phyloP scores from a whole-genome alignment of 2,888 invertebrate genomes.

The Crossocerus cetratus region DNA sequence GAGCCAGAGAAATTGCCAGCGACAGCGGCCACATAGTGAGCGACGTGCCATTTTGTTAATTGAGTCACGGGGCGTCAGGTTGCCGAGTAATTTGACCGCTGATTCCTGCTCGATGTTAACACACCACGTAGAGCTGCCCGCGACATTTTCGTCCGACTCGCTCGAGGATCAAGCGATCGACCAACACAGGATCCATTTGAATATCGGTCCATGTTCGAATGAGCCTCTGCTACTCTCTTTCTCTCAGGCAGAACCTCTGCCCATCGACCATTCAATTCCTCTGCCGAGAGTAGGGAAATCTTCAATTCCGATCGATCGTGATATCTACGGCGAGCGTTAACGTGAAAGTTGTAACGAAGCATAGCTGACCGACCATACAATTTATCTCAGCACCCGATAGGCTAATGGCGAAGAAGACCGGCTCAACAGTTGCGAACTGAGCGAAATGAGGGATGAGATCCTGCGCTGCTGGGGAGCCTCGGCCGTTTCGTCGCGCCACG shows the following conservation, averaged over 20 bases:
- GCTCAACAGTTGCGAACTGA: slow-evolving; percentile 30
- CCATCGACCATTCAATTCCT: slow-evolving; percentile 10
- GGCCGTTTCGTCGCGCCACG: slow-evolving; percentile 32
- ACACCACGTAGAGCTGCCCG: slow-evolving; percentile 25
- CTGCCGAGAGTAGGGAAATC: too few species aligned
- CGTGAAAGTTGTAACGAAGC: slow-evolving; percentile 57
- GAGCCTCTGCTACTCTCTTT: slow-evolving; percentile 4
- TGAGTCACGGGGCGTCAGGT: slow-evolving; percentile 46
- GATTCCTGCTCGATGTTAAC: slow-evolving; percentile 46
- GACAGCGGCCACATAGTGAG: too few species aligned
- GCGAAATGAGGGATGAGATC: slow-evolving; percentile 31
- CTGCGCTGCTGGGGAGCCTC: slow-evolving; percentile 15
- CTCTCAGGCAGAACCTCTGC: slow-evolving; percentile 14
- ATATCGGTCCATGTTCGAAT: not conserved
- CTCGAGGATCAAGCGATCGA: too few species aligned
- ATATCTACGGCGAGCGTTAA: not conserved
- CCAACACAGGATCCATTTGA: too few species aligned
- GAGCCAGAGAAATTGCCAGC: too few species aligned
- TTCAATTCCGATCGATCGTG: too few species aligned
- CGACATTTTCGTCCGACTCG: too few species aligned
- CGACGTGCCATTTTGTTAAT: slow-evolving; percentile 41
- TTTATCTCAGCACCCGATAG: slow-evolving; percentile 58
- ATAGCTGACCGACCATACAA: slow-evolving; percentile 59
- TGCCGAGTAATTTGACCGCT: slow-evolving; percentile 40
- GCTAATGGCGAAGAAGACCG: slow-evolving; percentile 38